Percentiles rank a stretch among this genome's conserved stretches.
These are phyloP conservation scores for Rhopalosiphum maidis DNA, from an alignment of 1,140 invertebrate genomes.

Conservation along the genomic window DNA sequence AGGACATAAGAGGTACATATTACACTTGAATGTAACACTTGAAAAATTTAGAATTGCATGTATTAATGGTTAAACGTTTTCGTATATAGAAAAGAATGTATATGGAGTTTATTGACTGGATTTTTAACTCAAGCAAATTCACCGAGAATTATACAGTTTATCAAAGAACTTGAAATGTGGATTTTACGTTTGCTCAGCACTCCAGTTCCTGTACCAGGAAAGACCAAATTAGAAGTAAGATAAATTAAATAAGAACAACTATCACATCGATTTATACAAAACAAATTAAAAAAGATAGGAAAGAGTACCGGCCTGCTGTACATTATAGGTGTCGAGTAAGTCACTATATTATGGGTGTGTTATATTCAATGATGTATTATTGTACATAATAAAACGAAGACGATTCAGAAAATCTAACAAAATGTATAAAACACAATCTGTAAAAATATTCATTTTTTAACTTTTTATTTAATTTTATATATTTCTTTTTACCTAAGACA, in stretches of 20 bases:
- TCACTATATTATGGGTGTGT: too few relatives aligned
- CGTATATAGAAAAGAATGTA: conserved; percentile 77
- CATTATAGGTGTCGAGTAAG: too few relatives aligned
- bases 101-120: conserved; percentile 88
- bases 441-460: background rate
- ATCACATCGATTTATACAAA: background rate
- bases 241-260: background rate
- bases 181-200: conserved; percentile 93
- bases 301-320: too few relatives aligned
- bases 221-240: conserved; percentile 88
- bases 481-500: background rate
- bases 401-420: background rate
- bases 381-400: too few relatives aligned
- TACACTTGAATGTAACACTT: background rate
- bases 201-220: conserved; percentile 96
- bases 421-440: background rate
- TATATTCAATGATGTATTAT: too few relatives aligned
- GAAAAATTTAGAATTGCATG: background rate
- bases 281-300: background rate
- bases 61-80: conserved; percentile 49
- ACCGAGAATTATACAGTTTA: conserved; percentile 91
- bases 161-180: conserved; percentile 98
- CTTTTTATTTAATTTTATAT: background rate
- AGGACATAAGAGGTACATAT: conserved; percentile 19
- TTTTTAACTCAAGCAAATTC: conserved; percentile 77